These are phyloP conservation scores for Plectropomus leopardus DNA, from an alignment of 2,113 vertebrate genomes.

Conservation along the genomic window DNA sequence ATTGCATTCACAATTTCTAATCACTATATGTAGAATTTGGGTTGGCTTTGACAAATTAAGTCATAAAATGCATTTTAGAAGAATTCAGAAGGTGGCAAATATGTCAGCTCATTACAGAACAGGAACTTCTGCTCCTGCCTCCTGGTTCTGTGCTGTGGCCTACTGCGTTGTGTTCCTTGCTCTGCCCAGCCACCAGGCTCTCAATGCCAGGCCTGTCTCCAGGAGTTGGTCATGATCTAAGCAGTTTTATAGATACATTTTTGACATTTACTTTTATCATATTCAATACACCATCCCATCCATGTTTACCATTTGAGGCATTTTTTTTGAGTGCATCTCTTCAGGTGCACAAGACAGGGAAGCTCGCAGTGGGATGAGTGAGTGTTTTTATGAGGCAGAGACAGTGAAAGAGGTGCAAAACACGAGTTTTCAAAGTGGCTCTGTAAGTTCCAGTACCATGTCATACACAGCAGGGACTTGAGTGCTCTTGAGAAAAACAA, in stretches of 20 bases:
- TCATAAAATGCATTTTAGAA: neutral
- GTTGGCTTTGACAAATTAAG: no score
- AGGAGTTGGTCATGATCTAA: neutral
- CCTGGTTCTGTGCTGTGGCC: neutral
- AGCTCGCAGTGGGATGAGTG: neutral
- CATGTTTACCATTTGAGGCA: neutral
- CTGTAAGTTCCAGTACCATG: neutral
- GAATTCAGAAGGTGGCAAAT: neutral
- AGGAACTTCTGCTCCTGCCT: no score
- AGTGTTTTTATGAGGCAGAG: neutral
- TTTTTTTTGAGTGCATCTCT: neutral
- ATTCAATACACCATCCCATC: neutral
- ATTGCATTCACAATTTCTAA: neutral
- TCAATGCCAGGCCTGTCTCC: neutral
- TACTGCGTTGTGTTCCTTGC: neutral
- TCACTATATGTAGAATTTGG: no score
- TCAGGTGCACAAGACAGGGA: neutral
- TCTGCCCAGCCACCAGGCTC: neutral
- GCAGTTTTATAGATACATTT: neutral
- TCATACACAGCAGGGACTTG: neutral
- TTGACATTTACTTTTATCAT: neutral
- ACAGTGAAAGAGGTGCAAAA: neutral
- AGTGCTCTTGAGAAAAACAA: neutral
- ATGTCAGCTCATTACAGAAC: neutral
- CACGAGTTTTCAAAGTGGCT: neutral